These are phyloP conservation scores for Trialeurodes vaporariorum DNA, from an alignment of 1,140 invertebrate species.

Conservation along the genomic window DNA sequence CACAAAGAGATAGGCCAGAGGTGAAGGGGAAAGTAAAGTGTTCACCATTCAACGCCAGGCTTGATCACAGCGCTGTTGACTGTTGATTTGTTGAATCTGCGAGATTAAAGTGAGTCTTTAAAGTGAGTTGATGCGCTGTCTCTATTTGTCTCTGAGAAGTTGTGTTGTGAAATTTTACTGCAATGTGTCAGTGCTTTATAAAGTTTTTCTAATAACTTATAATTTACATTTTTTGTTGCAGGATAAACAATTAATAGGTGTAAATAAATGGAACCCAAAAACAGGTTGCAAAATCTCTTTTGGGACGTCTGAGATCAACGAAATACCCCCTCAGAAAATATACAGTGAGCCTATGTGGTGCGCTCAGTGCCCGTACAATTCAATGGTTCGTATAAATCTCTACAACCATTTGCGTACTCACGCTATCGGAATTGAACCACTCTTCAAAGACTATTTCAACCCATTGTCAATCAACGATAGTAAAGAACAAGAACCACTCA, in stretches of 20 bases:
- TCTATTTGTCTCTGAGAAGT: no score
- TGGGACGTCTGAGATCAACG: neutral
- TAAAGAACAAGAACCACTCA: neutral
- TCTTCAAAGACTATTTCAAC: neutral
- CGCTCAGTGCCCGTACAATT: neutral
- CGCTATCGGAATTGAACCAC: neutral
- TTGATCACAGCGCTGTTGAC: no score
- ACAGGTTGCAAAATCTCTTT: neutral
- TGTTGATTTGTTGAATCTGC: no score
- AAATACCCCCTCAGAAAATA: neutral
- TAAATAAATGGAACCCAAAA: neutral
- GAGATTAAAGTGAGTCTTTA: no score
- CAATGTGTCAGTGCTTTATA: no score
- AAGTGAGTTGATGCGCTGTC: no score
- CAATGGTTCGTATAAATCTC: neutral
- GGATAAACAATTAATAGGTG: neutral
- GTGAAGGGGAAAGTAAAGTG: no score
- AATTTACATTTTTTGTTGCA: neutral
- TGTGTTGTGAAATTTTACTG: no score
- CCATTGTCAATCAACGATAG: neutral
- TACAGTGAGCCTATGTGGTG: neutral
- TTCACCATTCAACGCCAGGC: no score
- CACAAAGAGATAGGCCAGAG: no score
- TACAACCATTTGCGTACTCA: neutral
- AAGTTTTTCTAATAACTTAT: no score